Conservation (phyloP, 2,888 invertebrate species). For the Dasysyrphus tricinctus region DNA sequence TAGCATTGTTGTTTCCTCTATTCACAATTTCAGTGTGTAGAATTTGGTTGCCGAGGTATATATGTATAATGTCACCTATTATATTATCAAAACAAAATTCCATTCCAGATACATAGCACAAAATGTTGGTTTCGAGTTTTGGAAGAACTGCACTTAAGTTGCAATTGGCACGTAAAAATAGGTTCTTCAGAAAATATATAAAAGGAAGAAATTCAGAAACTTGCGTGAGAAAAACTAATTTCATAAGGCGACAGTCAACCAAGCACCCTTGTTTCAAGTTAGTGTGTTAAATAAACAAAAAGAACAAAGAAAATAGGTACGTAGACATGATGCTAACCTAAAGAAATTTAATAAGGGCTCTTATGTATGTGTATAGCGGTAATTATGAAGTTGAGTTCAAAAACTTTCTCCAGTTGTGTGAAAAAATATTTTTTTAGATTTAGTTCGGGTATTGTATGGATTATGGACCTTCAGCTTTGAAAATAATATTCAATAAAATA, state of each 20-base stretch:
- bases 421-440: no score
- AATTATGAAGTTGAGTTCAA: not conserved
- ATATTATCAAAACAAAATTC: slow-evolving; percentile 48
- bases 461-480: no score
- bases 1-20: not conserved
- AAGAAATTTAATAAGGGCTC: slow-evolving; percentile 5
- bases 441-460: no score
- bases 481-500: no score
- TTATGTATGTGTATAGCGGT: slow-evolving; percentile 19
- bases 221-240: slow-evolving; percentile 63
- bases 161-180: slow-evolving; percentile 53
- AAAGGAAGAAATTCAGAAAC: slow-evolving; percentile 50
- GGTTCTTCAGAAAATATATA: not conserved
- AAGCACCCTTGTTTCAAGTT: slow-evolving; percentile 8
- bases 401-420: not conserved
- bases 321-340: not conserved
- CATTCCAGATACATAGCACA: slow-evolving; percentile 10
- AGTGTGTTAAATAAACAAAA: slow-evolving; percentile 16
- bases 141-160: slow-evolving; percentile 61
- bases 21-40: not conserved
- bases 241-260: slow-evolving; percentile 30
- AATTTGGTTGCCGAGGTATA: slow-evolving; percentile 4
- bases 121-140: slow-evolving; percentile 18
- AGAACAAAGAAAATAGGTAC: not conserved
- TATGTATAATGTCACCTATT: slow-evolving; percentile 25